Conservation (phyloP, 2,113 vertebrate genomes). For the Tylochromis polylepis region DNA sequence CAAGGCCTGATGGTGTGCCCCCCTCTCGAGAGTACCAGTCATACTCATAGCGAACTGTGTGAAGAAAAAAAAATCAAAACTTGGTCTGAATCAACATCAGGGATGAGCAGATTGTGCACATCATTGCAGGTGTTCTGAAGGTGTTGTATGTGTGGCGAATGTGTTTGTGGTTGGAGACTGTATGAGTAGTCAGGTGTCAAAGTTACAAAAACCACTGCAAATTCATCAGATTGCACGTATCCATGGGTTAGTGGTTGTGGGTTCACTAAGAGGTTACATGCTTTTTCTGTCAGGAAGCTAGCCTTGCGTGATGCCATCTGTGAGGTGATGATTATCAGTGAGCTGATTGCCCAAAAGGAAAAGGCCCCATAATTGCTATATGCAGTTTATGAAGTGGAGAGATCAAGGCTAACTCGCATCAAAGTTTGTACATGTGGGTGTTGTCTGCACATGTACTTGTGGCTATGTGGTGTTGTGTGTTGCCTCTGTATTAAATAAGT, state of each 20-base stretch:
- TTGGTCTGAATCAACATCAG: background rate
- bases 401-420: constrained; percentile 12
- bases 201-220: background rate
- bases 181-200: background rate
- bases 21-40: constrained; percentile 65
- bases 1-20: constrained; percentile 65
- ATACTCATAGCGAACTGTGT: constrained; percentile 63
- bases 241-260: background rate
- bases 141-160: background rate
- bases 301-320: constrained; percentile 9
- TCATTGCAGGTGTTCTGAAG: background rate
- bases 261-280: constrained; percentile 32
- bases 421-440: background rate
- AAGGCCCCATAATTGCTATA: constrained; percentile 24
- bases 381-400: background rate
- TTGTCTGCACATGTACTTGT: background rate
- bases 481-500: background rate
- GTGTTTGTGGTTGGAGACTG: background rate
- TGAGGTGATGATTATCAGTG: constrained; percentile 46
- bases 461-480: background rate
- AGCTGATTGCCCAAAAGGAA: constrained; percentile 40
- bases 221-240: background rate
- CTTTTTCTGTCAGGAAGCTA: constrained; percentile 38
- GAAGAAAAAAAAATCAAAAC: background rate
- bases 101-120: background rate